Evolutionary conservation across 2,113 vertebrate genomes (phyloP).

Genomic region (Neodon shergylaensis): DNA sequence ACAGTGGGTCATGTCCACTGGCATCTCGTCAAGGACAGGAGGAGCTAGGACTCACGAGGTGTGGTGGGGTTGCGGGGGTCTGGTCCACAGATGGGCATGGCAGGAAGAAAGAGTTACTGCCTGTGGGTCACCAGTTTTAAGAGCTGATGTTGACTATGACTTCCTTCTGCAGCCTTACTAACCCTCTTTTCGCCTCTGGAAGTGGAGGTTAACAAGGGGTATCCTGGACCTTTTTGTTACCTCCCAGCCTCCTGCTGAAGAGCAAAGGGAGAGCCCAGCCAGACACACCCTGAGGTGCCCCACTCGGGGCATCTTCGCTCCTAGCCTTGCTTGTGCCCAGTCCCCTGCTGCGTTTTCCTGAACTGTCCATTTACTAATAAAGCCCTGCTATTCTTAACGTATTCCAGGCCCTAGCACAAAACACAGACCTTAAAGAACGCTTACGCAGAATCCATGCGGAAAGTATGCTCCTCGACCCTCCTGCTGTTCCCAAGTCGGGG

Average conservation of each 20-base stretch:
- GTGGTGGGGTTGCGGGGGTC: background rate
- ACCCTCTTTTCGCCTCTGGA: background rate
- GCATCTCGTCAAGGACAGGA: background rate
- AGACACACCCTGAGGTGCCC: fast-evolving
- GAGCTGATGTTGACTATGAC: background rate
- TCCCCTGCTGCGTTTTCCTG: background rate
- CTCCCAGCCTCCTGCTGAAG: background rate
- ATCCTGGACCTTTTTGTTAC: background rate
- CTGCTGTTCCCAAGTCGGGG: slow-evolving; percentile 89
- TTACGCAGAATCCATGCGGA: slow-evolving; percentile 98
- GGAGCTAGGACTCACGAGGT: background rate
- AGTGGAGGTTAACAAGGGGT: background rate
- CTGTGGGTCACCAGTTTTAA: fast-evolving
- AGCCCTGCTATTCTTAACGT: slow-evolving; percentile 87
- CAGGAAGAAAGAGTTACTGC: background rate
- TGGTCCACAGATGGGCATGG: background rate
- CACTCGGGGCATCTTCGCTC: too few species aligned
- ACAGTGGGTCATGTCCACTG: background rate
- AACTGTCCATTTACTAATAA: slow-evolving; percentile 65
- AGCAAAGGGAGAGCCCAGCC: background rate
- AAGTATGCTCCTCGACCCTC: slow-evolving; percentile 93
- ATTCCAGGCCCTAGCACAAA: slow-evolving; percentile 97
- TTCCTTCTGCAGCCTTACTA: background rate
- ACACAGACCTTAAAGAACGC: slow-evolving; percentile 96
- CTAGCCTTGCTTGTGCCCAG: background rate